Percentiles rank a stretch among this genome's conserved stretches.
Evolutionary conservation across 2,113 vertebrate species (phyloP).

Genomic region (Phrynocephalus versicolor): DNA sequence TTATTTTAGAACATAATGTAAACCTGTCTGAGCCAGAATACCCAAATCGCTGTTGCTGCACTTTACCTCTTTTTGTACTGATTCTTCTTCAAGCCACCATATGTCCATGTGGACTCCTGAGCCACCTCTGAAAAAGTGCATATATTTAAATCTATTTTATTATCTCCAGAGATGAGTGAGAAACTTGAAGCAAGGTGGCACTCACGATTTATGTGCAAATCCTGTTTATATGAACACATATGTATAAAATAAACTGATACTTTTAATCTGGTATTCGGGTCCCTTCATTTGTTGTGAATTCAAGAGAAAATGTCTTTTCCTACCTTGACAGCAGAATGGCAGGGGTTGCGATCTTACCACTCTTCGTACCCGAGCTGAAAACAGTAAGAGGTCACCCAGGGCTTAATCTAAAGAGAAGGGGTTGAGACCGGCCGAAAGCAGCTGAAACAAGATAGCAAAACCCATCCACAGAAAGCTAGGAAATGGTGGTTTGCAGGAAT

Average conservation of each 20-base stretch:
- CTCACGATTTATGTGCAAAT: neutral
- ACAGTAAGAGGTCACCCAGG: neutral
- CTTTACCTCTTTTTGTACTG: neutral
- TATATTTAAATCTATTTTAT: conserved; percentile 56
- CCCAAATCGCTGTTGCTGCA: neutral
- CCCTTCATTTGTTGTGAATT: neutral
- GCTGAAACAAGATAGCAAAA: no score
- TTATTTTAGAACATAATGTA: conserved; percentile 14
- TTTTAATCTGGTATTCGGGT: neutral
- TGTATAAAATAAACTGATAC: neutral
- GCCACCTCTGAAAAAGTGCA: neutral
- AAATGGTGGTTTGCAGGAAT: no score
- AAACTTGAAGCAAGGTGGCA: conserved; percentile 47
- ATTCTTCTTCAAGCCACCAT: neutral
- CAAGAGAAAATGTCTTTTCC: no score
- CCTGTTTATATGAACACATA: no score
- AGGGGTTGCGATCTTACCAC: no score
- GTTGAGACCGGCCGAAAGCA: no score
- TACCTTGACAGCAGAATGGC: no score
- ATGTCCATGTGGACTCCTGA: neutral
- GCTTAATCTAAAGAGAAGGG: no score
- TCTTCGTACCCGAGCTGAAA: no score
- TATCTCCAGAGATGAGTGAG: conserved; percentile 24
- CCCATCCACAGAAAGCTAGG: no score
- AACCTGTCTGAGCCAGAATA: neutral